Base-by-base conservation (phyloP, 92 coral and sea anemone species). In the Heliopora coerulea region DNA sequence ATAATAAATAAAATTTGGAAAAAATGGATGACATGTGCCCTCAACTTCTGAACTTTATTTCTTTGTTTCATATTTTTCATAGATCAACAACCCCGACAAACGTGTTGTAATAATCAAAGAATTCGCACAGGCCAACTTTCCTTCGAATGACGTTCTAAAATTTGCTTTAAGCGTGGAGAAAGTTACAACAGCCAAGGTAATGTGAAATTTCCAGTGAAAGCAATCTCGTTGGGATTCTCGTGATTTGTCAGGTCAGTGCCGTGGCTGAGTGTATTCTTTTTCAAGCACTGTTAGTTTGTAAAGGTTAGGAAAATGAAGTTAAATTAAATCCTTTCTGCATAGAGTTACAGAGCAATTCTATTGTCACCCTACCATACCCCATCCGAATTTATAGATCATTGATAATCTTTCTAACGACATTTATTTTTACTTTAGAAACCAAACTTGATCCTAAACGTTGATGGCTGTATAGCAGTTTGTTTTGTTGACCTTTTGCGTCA, bases 21-120 rank as follows among this genome's bases (percentile, higher is more conserved):
- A n/a, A n/a, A n/a, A n/a, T n/a, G n/a, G n/a, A n/a, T n/a, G n/a
- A n/a, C n/a, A n/a, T n/a, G n/a, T n/a, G n/a, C n/a, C n/a, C n/a
- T n/a, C n/a, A n/a, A n/a, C n/a, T n/a, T n/a, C n/a, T n/a, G n/a
- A n/a, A n/a, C n/a, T 46, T 7, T 15, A 46, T 46, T 46, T 15
- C 15, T 23, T 27, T 7, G 18, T 37, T 28, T n/a, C n/a, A 50
- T 39, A 28, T 59, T 54, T 30, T 78, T n/a, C n/a, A 46, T 15
- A 93, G 98, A 78, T 93, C 33, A 93, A 89, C 75, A 93, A 93
- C 72, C 98, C 98, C 2, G 98, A 93, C 84, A 85, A 87, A 79
- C 86, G 98, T 21, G 98, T 89, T n/a, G 91, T 85, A 48, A 79
- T 93, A 30, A 74, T 93, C 52, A 93, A 93, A 69, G 98, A 93